These are phyloP conservation scores for Astropecten irregularis DNA, from an alignment of 53 echinoderm and acorn worm genomes.

Conservation along the genomic window DNA sequence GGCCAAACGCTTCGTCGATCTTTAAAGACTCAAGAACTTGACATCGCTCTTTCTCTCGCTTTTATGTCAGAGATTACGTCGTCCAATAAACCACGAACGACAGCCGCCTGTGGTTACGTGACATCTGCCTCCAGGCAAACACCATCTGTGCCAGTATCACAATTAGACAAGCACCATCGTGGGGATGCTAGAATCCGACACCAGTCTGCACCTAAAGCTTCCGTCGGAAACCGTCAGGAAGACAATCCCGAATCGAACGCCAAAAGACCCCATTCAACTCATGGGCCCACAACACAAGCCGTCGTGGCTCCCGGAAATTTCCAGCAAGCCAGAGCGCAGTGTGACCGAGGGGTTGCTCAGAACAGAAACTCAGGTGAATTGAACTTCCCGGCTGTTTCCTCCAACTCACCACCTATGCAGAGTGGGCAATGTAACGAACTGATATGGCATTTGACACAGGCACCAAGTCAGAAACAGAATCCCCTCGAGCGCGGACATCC, in stretches of 20 bases:
- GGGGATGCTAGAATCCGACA: not conserved
- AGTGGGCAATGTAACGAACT: conserved; percentile 2
- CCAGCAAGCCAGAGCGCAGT: not conserved
- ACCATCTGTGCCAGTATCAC: no score
- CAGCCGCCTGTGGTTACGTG: no score
- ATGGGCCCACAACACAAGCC: not conserved
- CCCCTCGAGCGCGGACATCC: not conserved
- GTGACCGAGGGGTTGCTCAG: not conserved
- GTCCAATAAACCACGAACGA: no score
- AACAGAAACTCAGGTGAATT: not conserved
- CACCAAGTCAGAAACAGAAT: not conserved
- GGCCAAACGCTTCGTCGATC: not conserved
- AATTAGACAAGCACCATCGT: not conserved
- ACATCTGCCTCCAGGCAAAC: no score
- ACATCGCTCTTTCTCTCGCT: conserved; percentile 38
- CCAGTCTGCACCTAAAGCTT: not conserved
- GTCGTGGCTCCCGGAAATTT: not conserved
- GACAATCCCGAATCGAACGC: not conserved
- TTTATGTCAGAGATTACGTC: conserved; percentile 14
- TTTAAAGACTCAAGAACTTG: conserved; percentile 7
- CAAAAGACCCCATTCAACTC: not conserved
- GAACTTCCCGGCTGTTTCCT: conserved; percentile 2
- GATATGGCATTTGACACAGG: conserved; percentile 9
- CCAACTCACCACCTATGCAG: not conserved
- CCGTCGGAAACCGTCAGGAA: not conserved